Conservation (phyloP, 2,797 vertebrate species). For the Falco biarmicus region DNA sequence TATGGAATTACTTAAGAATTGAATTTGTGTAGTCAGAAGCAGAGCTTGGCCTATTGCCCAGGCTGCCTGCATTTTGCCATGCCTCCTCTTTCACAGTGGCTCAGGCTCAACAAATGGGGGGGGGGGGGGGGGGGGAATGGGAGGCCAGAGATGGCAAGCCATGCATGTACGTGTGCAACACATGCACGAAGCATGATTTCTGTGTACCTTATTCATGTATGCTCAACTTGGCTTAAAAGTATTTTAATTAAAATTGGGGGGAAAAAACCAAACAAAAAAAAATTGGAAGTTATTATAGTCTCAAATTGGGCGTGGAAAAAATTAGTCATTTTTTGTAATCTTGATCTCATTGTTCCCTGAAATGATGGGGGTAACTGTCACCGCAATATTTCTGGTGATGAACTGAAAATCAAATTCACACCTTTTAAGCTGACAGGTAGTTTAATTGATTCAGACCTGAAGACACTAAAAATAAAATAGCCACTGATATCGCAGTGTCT, state of each 20-base stretch:
- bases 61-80: background rate
- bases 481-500: accelerated
- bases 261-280: too few species aligned
- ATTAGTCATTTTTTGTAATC: background rate
- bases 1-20: constrained; percentile 47
- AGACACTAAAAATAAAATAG: background rate
- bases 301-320: background rate
- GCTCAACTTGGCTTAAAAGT: background rate
- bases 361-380: background rate
- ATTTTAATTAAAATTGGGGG: background rate
- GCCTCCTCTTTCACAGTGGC: background rate
- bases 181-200: background rate
- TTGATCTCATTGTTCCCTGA: background rate
- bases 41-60: constrained; percentile 45
- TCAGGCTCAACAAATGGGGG: background rate
- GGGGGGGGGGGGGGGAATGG: background rate
- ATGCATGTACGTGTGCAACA: background rate
- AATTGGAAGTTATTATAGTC: background rate
- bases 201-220: background rate
- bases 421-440: background rate
- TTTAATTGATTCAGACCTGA: background rate
- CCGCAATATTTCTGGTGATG: background rate
- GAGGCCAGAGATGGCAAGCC: background rate
- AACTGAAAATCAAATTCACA: background rate
- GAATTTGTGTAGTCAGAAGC: constrained; percentile 41